Conservation (phyloP, 2,113 vertebrate species). For the Hemichromis elongatus region DNA sequence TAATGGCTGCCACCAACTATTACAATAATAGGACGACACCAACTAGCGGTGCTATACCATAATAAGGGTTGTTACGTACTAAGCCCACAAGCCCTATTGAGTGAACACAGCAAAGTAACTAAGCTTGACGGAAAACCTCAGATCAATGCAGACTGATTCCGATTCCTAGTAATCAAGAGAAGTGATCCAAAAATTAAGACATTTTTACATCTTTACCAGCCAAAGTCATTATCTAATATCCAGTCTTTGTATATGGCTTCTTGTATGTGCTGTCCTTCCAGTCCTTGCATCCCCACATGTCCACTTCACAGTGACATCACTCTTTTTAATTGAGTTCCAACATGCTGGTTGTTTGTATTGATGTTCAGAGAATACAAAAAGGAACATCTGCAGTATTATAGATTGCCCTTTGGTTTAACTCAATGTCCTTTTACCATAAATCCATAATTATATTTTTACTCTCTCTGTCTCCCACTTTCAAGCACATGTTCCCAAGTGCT, state of each 20-base stretch:
- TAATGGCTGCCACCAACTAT: not conserved
- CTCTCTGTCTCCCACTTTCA: not conserved
- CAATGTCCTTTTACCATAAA: not conserved
- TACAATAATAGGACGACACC: not conserved
- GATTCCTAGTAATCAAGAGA: conserved; percentile 33
- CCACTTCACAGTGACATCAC: not conserved
- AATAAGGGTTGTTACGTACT: not conserved
- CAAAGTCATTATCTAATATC: conserved; percentile 34
- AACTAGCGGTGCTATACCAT: not conserved
- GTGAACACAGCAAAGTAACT: not conserved
- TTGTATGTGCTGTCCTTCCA: not conserved
- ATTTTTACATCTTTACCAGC: not conserved
- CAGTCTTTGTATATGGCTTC: not conserved
- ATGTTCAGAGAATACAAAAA: not conserved
- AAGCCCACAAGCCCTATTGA: conserved; percentile 13
- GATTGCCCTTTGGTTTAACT: not conserved
- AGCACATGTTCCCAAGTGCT: not conserved
- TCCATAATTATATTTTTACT: not conserved
- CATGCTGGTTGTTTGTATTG: not conserved
- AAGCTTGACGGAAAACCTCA: not conserved
- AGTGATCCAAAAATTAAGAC: conserved; percentile 33
- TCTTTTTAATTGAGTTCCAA: conserved; percentile 8
- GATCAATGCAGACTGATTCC: conserved; percentile 37
- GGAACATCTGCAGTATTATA: not conserved
- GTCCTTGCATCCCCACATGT: not conserved